Percentiles rank a stretch among this genome's conserved stretches.
Conservation (phyloP, 2,797 vertebrate genomes). For the Octomys mimax region DNA sequence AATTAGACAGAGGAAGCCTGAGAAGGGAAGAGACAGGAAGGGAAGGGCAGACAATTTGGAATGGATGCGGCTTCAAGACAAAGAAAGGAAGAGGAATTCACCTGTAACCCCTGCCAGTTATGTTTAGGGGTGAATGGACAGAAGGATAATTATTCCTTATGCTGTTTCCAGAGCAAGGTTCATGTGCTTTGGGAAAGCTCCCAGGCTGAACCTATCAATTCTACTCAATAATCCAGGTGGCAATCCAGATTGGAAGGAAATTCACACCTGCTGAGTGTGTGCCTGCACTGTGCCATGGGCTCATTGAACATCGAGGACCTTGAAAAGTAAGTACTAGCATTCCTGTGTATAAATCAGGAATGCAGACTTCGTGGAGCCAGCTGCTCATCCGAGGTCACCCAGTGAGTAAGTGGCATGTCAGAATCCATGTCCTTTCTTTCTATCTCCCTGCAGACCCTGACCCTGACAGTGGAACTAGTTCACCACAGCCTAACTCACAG, state of each 20-base stretch:
- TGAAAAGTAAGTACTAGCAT: neutral
- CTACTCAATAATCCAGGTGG: neutral
- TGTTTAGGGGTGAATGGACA: neutral
- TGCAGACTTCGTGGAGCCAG: neutral
- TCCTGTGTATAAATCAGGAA: neutral
- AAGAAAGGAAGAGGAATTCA: neutral
- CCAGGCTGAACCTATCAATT: neutral
- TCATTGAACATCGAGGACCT: neutral
- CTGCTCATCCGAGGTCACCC: neutral
- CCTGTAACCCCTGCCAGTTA: neutral
- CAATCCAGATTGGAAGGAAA: neutral
- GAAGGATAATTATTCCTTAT: neutral
- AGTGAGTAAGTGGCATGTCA: neutral
- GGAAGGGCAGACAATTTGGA: accelerated
- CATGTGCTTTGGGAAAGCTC: neutral
- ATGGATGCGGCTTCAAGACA: neutral
- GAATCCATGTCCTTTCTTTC: neutral
- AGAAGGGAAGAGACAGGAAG: neutral
- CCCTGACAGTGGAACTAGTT: neutral
- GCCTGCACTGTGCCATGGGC: neutral
- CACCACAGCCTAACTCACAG: neutral
- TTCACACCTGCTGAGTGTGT: neutral
- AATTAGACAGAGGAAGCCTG: neutral
- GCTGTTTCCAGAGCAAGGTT: neutral
- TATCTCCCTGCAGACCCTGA: neutral